A percentile compares a stretch with the other conserved stretches of the same genome.
phyloP scores from a whole-genome alignment of 37 sponge, comb jelly and placozoan species.

The Chondrosia reniformis region DNA sequence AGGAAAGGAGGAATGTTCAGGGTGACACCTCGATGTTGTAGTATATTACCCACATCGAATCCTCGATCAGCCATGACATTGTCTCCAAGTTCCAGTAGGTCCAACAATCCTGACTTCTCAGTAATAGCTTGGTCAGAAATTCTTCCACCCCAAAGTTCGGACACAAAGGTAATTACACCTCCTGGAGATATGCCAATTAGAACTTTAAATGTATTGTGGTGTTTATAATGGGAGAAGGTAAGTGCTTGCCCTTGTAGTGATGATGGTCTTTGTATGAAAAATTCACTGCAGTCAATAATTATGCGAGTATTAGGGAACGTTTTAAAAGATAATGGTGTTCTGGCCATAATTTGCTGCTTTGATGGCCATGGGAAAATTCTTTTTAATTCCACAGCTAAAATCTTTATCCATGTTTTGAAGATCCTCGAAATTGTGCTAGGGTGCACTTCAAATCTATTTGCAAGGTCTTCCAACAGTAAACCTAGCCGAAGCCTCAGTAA shows the following conservation, averaged over 20 bases:
- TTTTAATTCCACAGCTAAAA: neutral
- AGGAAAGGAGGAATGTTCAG: slow-evolving; percentile 31
- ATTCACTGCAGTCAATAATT: slow-evolving; percentile 40
- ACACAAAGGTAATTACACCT: slow-evolving; percentile 52
- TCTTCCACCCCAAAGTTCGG: slow-evolving; percentile 32
- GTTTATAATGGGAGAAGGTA: slow-evolving; percentile 59
- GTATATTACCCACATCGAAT: slow-evolving; percentile 24
- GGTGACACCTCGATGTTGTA: slow-evolving; percentile 1
- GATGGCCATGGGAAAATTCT: slow-evolving; percentile 3
- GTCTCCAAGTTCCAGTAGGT: slow-evolving; percentile 44
- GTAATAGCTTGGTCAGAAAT: slow-evolving; percentile 49
- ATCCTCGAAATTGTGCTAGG: no score
- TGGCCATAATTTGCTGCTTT: neutral
- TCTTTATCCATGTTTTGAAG: no score
- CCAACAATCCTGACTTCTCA: slow-evolving; percentile 31
- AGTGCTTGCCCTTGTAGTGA: slow-evolving; percentile 24
- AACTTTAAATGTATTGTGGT: slow-evolving; percentile 46
- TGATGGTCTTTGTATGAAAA: slow-evolving; percentile 33
- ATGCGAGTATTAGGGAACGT: neutral
- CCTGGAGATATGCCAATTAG: slow-evolving; percentile 48
- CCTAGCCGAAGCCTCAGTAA: no score
- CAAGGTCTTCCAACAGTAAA: no score
- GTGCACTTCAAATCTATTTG: no score
- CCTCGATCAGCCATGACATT: slow-evolving; percentile 59
- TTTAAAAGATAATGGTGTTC: neutral